These are phyloP conservation scores for Calidris pugnax DNA, from an alignment of 2,113 vertebrate species.

Conservation along the genomic window DNA sequence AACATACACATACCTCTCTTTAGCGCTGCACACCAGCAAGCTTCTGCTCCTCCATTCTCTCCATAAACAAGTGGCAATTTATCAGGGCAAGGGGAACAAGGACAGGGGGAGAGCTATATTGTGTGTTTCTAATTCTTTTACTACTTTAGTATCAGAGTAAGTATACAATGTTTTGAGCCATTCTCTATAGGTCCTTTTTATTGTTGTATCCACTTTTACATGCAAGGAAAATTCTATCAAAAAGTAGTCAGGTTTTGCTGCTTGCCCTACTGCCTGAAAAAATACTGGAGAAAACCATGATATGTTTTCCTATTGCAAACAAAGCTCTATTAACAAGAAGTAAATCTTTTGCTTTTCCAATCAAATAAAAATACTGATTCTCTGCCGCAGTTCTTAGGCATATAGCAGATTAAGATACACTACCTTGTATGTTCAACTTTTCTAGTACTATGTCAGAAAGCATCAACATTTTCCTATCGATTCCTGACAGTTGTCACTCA, in stretches of 20 bases:
- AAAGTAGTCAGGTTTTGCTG: neutral
- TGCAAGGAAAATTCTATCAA: neutral
- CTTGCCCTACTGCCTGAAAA: neutral
- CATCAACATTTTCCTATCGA: neutral
- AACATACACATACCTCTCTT: too few relatives aligned
- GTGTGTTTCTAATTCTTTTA: neutral
- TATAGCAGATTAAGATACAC: neutral
- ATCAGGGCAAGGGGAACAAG: neutral
- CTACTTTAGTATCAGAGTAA: neutral
- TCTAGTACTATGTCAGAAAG: neutral
- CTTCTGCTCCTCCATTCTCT: neutral
- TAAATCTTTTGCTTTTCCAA: neutral
- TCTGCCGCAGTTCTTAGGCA: neutral
- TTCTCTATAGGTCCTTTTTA: neutral
- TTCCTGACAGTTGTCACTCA: neutral
- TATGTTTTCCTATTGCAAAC: neutral
- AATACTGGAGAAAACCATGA: neutral
- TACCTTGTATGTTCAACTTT: neutral
- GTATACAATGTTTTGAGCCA: neutral
- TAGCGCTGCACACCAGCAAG: neutral
- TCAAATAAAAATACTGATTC: neutral
- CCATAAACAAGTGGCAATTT: neutral
- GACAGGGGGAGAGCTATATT: too few relatives aligned
- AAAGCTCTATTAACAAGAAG: neutral
- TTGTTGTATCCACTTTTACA: neutral